Base-by-base conservation (phyloP, 2,113 vertebrate species). In the Panthera leo region DNA sequence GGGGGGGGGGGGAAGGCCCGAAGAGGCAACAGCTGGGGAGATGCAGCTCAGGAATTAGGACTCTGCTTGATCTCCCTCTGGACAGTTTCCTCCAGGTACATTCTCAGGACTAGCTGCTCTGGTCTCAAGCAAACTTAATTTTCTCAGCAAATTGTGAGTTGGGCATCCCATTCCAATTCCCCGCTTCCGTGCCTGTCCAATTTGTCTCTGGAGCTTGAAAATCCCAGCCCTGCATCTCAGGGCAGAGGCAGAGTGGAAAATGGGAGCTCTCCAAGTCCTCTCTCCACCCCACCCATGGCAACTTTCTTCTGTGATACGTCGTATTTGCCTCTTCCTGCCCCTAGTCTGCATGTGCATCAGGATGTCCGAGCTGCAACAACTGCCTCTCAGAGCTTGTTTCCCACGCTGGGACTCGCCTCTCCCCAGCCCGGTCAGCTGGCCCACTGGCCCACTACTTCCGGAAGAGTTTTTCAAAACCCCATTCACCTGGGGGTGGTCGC, bases 261-360 rank as follows among this genome's bases (percentile, higher is more conserved):
- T 2, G 3, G 4, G 63, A 75, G 36, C 31, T 61, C 63, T 61
- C 51, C 7, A 1, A 23, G 29, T 70, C 67, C 79, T 70, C n/a
- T 27, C 21, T 45, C 53, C 31, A 51, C 78, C 21, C 65, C 9
- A 6, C 42, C 39, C 53, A 3, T 0, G n/a, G 39, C 63, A 9
- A 45, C 45, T n/a, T 89, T 14, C 70, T 75, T 48, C 27, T 21
- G 15, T 6, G 51, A 34, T 12, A 7, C 7, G n/a, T 1, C 18
- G 15, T 8, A 8, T 42, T 12, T 15, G 6, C 65, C 13, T 25
- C 42, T 75, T 79, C 87, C 70, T 73, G 76, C 53, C 65, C 36
- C 58, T 31, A 5, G 58, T 55, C 39, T 31, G 5, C 1, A 1
- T 10, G 19, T 0, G 1, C 7, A 13, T 7, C 42, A 70, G 0